Conservation (phyloP, 2,113 vertebrate genomes). For the Cyprinodon variegatus region DNA sequence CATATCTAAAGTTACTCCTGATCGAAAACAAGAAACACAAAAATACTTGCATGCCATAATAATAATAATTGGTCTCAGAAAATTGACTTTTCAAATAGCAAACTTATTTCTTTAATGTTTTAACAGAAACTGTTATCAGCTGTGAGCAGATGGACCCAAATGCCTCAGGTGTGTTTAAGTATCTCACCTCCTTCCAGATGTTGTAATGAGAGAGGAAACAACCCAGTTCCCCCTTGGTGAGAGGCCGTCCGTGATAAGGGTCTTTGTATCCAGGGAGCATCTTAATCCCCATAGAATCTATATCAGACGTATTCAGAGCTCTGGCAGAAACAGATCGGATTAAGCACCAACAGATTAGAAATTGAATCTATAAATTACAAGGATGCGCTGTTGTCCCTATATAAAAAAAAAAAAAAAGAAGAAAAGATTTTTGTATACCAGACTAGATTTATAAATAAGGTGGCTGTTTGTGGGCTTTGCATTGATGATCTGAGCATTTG, state of each 20-base stretch:
- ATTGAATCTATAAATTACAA: background rate
- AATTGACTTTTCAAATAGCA: background rate
- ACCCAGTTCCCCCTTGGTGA: conserved; percentile 91
- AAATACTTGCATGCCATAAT: background rate
- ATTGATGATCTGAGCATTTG: background rate
- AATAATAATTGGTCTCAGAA: background rate
- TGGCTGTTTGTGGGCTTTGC: background rate
- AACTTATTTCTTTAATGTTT: conserved; percentile 1
- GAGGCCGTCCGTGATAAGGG: conserved; percentile 90
- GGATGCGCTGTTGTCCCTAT: no score
- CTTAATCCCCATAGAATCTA: conserved; percentile 85
- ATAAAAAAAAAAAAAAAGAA: background rate
- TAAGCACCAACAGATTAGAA: conserved; percentile 15
- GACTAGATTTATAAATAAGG: conserved; percentile 6
- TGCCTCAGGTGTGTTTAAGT: background rate
- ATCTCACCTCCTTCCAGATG: conserved; percentile 91
- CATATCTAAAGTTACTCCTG: background rate
- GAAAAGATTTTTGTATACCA: background rate
- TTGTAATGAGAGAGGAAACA: conserved; percentile 94
- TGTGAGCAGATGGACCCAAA: conserved; percentile 17
- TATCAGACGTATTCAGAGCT: conserved; percentile 86
- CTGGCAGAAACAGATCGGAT: conserved; percentile 63
- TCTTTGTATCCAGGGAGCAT: conserved; percentile 92
- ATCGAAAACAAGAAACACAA: background rate
- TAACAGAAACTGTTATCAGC: conserved; percentile 27